Conservation (phyloP, 2,888 invertebrate species). For the Aphidius colemani region DNA sequence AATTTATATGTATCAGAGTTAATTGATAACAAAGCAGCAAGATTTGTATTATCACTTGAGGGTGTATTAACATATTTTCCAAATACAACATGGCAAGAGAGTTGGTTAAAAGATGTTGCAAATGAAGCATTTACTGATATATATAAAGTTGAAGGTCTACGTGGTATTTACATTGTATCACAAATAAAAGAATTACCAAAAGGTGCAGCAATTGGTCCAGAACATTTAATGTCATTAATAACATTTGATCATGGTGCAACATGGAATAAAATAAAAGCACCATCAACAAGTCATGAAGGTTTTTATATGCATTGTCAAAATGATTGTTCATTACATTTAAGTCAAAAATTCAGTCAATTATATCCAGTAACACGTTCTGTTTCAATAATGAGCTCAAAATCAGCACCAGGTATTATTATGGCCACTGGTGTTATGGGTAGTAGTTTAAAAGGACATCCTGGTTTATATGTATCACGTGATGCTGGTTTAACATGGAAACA, state of each 20-base stretch:
- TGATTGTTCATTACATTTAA: constrained; percentile 84
- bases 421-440: constrained; percentile 82
- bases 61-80: constrained; percentile 84
- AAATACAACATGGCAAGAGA: constrained; percentile 77
- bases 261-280: constrained; percentile 79
- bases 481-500: constrained; percentile 84
- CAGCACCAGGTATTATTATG: constrained; percentile 87
- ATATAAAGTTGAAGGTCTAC: constrained; percentile 83
- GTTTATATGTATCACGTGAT: constrained; percentile 80
- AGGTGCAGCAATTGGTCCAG: constrained; percentile 67
- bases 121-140: constrained; percentile 86
- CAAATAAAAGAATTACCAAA: constrained; percentile 68
- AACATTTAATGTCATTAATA: constrained; percentile 78
- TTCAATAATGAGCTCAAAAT: constrained; percentile 82
- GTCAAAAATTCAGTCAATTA: constrained; percentile 82
- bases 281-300: constrained; percentile 71
- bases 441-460: constrained; percentile 79
- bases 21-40: constrained; percentile 65
- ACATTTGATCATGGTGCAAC: constrained; percentile 86
- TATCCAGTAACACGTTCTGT: constrained; percentile 80
- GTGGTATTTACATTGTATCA: constrained; percentile 89
- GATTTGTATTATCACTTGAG: constrained; percentile 79
- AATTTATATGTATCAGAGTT: constrained; percentile 83
- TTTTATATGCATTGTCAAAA: constrained; percentile 70
- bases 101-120: constrained; percentile 78